Evolutionary conservation across 2,113 vertebrate species (phyloP).

Genomic region (Girardinichthys multiradiatus): DNA sequence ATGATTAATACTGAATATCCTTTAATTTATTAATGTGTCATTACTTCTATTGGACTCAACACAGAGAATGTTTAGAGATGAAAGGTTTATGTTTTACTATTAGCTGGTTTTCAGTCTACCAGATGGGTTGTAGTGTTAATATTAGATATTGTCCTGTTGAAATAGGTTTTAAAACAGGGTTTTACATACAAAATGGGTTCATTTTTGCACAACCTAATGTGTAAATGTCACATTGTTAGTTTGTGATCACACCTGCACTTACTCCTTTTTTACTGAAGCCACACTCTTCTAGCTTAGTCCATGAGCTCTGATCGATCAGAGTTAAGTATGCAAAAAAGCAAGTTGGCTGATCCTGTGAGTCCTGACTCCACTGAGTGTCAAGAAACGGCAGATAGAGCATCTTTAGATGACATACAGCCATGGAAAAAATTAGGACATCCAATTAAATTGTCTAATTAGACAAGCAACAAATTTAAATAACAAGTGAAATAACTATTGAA

Average conservation of each 20-base stretch:
- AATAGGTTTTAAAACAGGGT: not conserved
- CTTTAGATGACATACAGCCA: not conserved
- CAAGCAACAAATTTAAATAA: not conserved
- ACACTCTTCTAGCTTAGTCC: not conserved
- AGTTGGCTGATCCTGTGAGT: not conserved
- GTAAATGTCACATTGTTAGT: not conserved
- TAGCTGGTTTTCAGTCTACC: not conserved
- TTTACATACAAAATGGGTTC: not conserved
- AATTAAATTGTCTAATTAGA: not conserved
- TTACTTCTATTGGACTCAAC: not conserved
- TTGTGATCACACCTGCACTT: too few species aligned
- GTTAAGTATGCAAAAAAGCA: not conserved
- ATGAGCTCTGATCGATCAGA: not conserved
- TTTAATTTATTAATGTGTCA: not conserved
- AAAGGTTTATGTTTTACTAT: not conserved
- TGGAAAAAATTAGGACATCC: not conserved
- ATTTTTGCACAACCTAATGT: not conserved
- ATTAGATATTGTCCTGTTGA: not conserved
- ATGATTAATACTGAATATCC: slow-evolving; percentile 11
- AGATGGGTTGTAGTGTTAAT: not conserved
- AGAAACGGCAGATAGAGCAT: not conserved
- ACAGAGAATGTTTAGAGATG: not conserved
- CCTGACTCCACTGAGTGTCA: not conserved
- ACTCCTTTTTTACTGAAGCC: not conserved
- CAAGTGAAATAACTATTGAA: not conserved